Percentiles rank a stretch among this genome's conserved stretches.
phyloP scores from a whole-genome alignment of 2,797 vertebrate species.

The Syncerus caffer region DNA sequence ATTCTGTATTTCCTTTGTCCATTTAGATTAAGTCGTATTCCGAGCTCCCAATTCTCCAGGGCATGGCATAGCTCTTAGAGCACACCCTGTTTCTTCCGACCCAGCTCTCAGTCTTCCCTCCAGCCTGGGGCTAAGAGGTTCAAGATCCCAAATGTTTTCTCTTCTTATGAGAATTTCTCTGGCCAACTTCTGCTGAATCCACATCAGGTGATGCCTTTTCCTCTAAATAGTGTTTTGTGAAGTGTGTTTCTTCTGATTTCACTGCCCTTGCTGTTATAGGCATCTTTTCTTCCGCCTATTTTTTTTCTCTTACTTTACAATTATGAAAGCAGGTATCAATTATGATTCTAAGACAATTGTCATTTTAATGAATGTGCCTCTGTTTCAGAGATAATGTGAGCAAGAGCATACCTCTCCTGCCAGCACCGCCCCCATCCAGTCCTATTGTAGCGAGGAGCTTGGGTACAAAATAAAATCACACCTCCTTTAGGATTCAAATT shows the following conservation, averaged over 20 bases:
- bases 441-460: background rate
- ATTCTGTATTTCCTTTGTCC: slow-evolving; percentile 73
- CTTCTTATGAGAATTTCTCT: slow-evolving; percentile 18
- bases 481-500: slow-evolving; percentile 34
- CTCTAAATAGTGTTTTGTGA: background rate
- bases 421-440: background rate
- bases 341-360: slow-evolving; percentile 57
- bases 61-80: slow-evolving; percentile 53
- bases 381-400: slow-evolving; percentile 28
- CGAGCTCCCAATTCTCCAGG: slow-evolving; percentile 19
- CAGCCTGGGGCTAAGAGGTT: background rate
- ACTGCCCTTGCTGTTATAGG: background rate
- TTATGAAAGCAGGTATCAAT: slow-evolving; percentile 54
- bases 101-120: slow-evolving; percentile 6
- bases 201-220: background rate
- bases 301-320: background rate
- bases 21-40: slow-evolving; percentile 68
- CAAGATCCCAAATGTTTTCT: slow-evolving; percentile 3
- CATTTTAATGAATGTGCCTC: slow-evolving; percentile 44
- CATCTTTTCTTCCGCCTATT: background rate
- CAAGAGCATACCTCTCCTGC: background rate
- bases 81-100: background rate
- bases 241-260: background rate
- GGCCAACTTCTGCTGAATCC: background rate
- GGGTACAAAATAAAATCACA: background rate